Evolutionary conservation across 2,888 invertebrate genomes (phyloP).

Genomic region (Leptogaster cylindrica): DNA sequence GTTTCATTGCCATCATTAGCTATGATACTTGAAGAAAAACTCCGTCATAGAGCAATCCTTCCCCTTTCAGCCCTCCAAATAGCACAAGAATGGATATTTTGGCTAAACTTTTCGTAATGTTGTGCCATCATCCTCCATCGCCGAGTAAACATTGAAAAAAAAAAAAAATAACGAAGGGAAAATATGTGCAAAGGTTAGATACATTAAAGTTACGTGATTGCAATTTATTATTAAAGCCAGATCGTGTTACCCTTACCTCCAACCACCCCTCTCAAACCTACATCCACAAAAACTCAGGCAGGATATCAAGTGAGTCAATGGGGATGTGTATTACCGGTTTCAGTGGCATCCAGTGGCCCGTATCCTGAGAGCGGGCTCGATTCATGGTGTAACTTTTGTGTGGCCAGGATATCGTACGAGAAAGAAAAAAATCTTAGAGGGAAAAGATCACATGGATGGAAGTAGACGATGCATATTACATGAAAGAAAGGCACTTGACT

Average conservation of each 20-base stretch:
- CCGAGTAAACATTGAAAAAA: conserved; percentile 36
- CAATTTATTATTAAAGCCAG: conserved; percentile 41
- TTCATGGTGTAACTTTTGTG: background rate
- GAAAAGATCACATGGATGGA: conserved; percentile 26
- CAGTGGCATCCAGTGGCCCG: background rate
- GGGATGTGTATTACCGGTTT: conserved; percentile 27
- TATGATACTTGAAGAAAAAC: background rate
- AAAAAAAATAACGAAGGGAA: conserved; percentile 1
- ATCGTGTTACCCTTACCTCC: too few relatives aligned
- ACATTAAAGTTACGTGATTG: conserved; percentile 42
- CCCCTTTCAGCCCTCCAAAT: conserved; percentile 1
- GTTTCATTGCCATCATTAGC: conserved; percentile 28
- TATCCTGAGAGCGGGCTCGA: background rate
- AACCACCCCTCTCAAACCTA: too few relatives aligned
- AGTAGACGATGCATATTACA: conserved; percentile 34
- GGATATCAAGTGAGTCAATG: conserved; percentile 38
- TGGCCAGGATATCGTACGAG: conserved; percentile 8
- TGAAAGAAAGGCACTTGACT: conserved; percentile 32
- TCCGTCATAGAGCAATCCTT: background rate
- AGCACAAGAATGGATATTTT: conserved; percentile 6
- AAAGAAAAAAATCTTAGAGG: conserved; percentile 11
- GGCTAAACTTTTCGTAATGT: conserved; percentile 38
- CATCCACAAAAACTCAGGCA: conserved; percentile 15
- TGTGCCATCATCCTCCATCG: conserved; percentile 10
- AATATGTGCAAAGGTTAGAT: conserved; percentile 41